A percentile compares a stretch with the other conserved stretches of the same genome.
phyloP scores from a whole-genome alignment of 1,140 invertebrate genomes.

The Pogonognathellus flavescens region DNA sequence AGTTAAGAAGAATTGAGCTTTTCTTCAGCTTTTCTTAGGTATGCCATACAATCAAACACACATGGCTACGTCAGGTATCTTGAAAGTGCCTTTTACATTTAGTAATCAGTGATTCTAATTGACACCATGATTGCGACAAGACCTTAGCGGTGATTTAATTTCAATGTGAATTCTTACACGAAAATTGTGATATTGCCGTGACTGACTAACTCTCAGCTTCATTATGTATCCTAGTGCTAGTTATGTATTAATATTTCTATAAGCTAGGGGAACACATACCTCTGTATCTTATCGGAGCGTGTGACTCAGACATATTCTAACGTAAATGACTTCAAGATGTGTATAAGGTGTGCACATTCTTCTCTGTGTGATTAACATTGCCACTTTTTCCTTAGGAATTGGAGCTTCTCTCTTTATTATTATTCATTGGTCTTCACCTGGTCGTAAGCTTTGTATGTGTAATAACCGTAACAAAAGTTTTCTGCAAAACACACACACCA shows the following conservation, averaged over 20 bases:
- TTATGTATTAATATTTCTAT: background rate
- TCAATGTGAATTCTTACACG: constrained; percentile 40
- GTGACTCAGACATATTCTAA: background rate
- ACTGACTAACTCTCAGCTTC: constrained; percentile 27
- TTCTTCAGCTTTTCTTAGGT: no score
- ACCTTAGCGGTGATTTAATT: constrained; percentile 47
- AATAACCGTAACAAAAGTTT: background rate
- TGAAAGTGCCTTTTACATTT: constrained; percentile 12
- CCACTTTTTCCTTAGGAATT: constrained; percentile 24
- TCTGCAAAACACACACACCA: no score
- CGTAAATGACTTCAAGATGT: background rate
- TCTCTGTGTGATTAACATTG: constrained; percentile 33
- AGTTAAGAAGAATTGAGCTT: no score
- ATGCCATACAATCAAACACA: no score
- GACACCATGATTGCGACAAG: constrained; percentile 18
- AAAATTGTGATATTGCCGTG: constrained; percentile 29
- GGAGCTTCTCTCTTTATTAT: constrained; percentile 6
- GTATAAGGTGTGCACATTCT: constrained; percentile 2
- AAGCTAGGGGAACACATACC: background rate
- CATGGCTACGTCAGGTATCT: no score
- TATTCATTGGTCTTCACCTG: background rate
- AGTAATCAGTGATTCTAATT: background rate
- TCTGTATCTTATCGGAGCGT: constrained; percentile 44
- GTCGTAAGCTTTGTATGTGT: background rate
- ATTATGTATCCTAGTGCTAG: constrained; percentile 26